Evolutionary conservation across 2,797 vertebrate genomes (phyloP).

Genomic region (Epinephelus awoara): DNA sequence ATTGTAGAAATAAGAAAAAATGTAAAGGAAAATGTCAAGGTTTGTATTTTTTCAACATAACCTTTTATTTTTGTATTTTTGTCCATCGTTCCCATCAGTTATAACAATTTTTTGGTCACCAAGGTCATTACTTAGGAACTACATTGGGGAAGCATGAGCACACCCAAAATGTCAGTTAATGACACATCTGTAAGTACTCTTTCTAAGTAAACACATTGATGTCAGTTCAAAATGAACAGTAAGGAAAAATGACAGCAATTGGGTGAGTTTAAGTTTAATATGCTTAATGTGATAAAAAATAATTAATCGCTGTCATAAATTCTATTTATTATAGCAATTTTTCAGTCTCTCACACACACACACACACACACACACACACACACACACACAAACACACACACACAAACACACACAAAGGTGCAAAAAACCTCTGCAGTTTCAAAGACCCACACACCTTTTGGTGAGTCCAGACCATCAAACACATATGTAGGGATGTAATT

Average conservation of each 20-base stretch:
- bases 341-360: too few species aligned
- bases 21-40: neutral
- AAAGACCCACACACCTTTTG: slow-evolving; percentile 22
- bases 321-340: too few species aligned
- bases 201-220: too few species aligned
- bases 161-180: neutral
- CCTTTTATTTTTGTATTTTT: neutral
- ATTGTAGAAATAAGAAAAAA: neutral
- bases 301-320: too few species aligned
- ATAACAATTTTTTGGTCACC: neutral
- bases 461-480: slow-evolving; percentile 66
- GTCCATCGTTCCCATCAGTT: neutral
- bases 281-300: too few species aligned
- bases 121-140: neutral
- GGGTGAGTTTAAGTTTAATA: too few species aligned
- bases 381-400: neutral
- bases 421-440: neutral
- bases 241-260: too few species aligned
- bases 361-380: too few species aligned
- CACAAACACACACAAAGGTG: neutral
- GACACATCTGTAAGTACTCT: too few species aligned
- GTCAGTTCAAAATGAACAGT: too few species aligned
- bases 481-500: slow-evolving; percentile 75
- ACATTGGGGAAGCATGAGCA: neutral
- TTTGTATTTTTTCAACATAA: neutral